These are phyloP conservation scores for Drosophila lacertosa DNA, from an alignment of 1,140 invertebrate species.

Conservation along the genomic window DNA sequence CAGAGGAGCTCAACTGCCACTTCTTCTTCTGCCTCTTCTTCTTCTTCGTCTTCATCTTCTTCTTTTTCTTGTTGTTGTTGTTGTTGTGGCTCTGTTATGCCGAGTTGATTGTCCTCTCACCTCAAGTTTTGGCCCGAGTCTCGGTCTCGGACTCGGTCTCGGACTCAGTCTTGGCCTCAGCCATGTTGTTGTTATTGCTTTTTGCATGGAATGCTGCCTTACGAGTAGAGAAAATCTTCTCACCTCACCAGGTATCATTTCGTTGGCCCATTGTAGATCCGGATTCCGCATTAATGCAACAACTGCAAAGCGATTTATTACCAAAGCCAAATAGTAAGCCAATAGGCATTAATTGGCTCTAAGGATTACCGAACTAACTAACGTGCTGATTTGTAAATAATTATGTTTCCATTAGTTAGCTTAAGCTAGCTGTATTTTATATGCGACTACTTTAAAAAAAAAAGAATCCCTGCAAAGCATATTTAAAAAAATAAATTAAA, in stretches of 20 bases:
- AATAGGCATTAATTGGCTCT: conserved; percentile 10
- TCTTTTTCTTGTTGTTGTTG: conserved; percentile 32
- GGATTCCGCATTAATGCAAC: conserved; percentile 12
- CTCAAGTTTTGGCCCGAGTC: conserved; percentile 68
- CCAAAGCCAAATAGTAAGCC: conserved; percentile 16
- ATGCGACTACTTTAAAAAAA: too few species aligned
- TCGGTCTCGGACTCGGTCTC: conserved; percentile 18
- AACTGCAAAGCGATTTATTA: conserved; percentile 24
- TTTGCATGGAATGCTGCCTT: conserved; percentile 71
- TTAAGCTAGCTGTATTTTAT: too few species aligned
- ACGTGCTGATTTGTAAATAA: background rate
- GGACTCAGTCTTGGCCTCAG: conserved; percentile 11
- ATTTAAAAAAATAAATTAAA: too few species aligned
- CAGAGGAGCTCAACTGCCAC: conserved; percentile 28
- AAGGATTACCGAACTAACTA: background rate
- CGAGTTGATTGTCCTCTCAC: conserved; percentile 80
- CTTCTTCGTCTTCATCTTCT: conserved; percentile 16
- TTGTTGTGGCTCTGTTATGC: conserved; percentile 39
- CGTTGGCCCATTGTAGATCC: conserved; percentile 41
- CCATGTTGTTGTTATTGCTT: conserved; percentile 25
- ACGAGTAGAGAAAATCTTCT: conserved; percentile 77
- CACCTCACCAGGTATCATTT: conserved; percentile 52
- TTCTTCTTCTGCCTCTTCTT: conserved; percentile 17
- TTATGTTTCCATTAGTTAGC: too few species aligned
- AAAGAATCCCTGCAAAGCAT: too few species aligned